Base-by-base conservation (phyloP, 2,888 invertebrate species). In the Eustalomyia histrio region DNA sequence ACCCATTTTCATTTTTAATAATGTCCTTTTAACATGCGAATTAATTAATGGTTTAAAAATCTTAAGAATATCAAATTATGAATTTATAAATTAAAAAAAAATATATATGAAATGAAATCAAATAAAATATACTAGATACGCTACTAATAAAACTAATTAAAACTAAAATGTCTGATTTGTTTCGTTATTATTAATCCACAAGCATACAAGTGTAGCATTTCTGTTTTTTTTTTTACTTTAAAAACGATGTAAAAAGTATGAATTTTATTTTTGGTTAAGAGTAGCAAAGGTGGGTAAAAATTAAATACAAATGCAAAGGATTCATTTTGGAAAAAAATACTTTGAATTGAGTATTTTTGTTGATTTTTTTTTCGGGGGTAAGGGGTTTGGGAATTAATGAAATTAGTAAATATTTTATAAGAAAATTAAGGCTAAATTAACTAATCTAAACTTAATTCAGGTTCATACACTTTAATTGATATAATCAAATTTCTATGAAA, bases 221-320 rank as follows among this genome's bases (percentile, higher is more conserved):
- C 71, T 76, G 71, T 67, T 65, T 65, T 58, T 60, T 61, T 67
- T 80, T 73, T 29, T 29, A 29, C 29, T 29, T 60, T 43, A 53
- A 72, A 64, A 74, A 79, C 76, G 79, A 76, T 61, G 65, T 53
- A n/a, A 52, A 72, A 78, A 53, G 47, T 74, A 75, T 75, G 79
- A 64, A 60, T 33, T 74, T 75, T 75, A 69, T 68, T 72, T 52
- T 76, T 33, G 39, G 52, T 60, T 57, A 55, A 55, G 43, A 47
- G n/a, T 33, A 71, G 68, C 69, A 74, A 68, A 75, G 73, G 74
- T 71, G 76, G 83, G 83, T 60, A 53, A 58, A 29, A 67, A 82
- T 76, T 79, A 39, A 71, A 35, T 73, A 74, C 39, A 29, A 14
- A 61, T 69, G 58, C 58, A 87, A 90, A 89, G 29, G 43, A 88